A percentile compares a stretch with the other conserved stretches of the same genome.
Evolutionary conservation across 2,113 vertebrate genomes (phyloP).

Genomic region (Petromus typicus): DNA sequence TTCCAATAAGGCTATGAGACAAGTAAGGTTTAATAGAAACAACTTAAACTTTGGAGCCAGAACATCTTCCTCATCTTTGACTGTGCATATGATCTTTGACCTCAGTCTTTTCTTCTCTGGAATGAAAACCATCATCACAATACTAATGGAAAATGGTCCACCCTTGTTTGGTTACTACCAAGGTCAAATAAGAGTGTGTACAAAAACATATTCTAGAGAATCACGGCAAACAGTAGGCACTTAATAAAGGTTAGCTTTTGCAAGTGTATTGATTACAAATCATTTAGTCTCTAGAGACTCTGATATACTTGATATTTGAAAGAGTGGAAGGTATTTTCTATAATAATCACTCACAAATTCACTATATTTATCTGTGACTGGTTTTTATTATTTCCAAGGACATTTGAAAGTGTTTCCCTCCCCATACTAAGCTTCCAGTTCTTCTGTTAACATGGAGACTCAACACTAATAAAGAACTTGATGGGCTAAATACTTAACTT

Average conservation of each 20-base stretch:
- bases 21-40: background rate
- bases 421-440: background rate
- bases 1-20: background rate
- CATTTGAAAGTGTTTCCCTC: background rate
- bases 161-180: background rate
- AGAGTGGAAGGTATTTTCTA: background rate
- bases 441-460: background rate
- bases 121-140: background rate
- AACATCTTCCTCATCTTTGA: background rate
- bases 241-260: background rate
- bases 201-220: background rate
- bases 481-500: background rate
- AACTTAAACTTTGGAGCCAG: background rate
- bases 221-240: background rate
- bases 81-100: background rate
- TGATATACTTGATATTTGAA: background rate
- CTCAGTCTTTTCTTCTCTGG: background rate
- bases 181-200: background rate
- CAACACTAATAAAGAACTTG: background rate
- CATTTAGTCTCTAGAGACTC: background rate
- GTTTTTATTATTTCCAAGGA: slow-evolving; percentile 28
- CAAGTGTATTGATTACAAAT: background rate
- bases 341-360: background rate
- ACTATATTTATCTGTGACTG: background rate
- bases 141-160: background rate